A percentile compares a stretch with the other conserved stretches of the same genome.
phyloP scores from a whole-genome alignment of 2,797 vertebrate species.

The Cottoperca gobio region DNA sequence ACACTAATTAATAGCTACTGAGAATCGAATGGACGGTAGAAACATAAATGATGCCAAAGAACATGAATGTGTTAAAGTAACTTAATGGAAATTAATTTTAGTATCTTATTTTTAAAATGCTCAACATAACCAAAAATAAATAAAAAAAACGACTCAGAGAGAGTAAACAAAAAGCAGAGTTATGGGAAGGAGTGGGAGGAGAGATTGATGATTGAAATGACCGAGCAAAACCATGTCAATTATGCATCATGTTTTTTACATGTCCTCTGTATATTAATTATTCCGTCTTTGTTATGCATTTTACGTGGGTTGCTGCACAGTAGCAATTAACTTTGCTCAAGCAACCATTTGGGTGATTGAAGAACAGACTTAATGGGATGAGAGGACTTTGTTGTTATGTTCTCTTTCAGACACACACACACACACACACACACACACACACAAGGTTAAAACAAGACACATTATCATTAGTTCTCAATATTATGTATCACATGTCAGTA shows the following conservation, averaged over 20 bases:
- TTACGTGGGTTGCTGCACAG: slow-evolving; percentile 68
- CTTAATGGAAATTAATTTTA: background rate
- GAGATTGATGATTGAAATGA: slow-evolving; percentile 56
- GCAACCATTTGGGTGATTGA: slow-evolving; percentile 76
- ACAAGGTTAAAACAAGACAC: slow-evolving; percentile 46
- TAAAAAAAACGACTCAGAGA: background rate
- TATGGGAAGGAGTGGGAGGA: slow-evolving; percentile 14
- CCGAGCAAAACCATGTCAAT: slow-evolving; percentile 60
- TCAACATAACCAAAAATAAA: slow-evolving; percentile 19
- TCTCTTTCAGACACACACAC: slow-evolving; percentile 15
- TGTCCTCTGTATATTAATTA: slow-evolving; percentile 68
- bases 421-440: slow-evolving; percentile 21
- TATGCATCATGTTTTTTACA: slow-evolving; percentile 61
- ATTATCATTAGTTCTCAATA: slow-evolving; percentile 38
- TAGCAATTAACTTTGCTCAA: slow-evolving; percentile 73
- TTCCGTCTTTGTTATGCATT: slow-evolving; percentile 66
- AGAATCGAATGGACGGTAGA: background rate
- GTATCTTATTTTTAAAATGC: background rate
- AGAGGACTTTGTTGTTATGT: slow-evolving; percentile 70
- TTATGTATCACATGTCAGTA: slow-evolving; percentile 25
- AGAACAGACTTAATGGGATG: slow-evolving; percentile 73
- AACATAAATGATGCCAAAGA: background rate
- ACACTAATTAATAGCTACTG: background rate
- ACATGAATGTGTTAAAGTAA: background rate
- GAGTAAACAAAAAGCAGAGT: slow-evolving; percentile 12